Evolutionary conservation across 2,113 vertebrate species (phyloP).

Genomic region (Poeciliopsis prolifica): DNA sequence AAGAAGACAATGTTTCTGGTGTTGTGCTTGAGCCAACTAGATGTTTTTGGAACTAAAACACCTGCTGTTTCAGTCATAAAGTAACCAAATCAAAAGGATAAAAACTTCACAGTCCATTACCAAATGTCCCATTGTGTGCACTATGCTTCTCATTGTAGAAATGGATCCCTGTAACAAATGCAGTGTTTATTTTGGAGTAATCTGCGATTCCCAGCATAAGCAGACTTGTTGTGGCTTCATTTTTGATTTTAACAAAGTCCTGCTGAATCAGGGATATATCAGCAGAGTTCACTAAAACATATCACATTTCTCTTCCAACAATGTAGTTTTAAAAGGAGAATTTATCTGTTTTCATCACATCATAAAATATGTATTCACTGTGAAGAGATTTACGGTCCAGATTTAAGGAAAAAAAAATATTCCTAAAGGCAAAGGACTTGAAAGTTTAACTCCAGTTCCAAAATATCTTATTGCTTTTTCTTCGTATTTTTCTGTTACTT

Average conservation of each 20-base stretch:
- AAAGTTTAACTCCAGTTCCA: conserved; percentile 10
- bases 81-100: conserved; percentile 57
- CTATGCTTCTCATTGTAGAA: conserved; percentile 11
- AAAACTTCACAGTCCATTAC: conserved; percentile 43
- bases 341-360: conserved; percentile 55
- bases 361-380: conserved; percentile 45
- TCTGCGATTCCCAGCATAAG: conserved; percentile 51
- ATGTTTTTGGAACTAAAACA: conserved; percentile 47
- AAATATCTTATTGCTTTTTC: no score
- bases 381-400: conserved; percentile 43
- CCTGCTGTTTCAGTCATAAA: conserved; percentile 39
- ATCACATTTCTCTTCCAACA: conserved; percentile 26
- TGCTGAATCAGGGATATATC: conserved; percentile 67
- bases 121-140: conserved; percentile 37
- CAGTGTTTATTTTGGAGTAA: conserved; percentile 71
- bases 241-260: conserved; percentile 51
- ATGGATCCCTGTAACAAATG: conserved; percentile 47
- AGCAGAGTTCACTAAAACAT: conserved; percentile 55
- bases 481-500: conserved; percentile 10
- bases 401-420: conserved; percentile 51
- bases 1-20: conserved; percentile 1
- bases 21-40: not conserved
- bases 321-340: conserved; percentile 47
- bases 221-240: conserved; percentile 67
- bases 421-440: conserved; percentile 52